Percentiles rank a stretch among this genome's conserved stretches.
Evolutionary conservation across 2,888 invertebrate genomes (phyloP).

Genomic region (Pinctada fucata): DNA sequence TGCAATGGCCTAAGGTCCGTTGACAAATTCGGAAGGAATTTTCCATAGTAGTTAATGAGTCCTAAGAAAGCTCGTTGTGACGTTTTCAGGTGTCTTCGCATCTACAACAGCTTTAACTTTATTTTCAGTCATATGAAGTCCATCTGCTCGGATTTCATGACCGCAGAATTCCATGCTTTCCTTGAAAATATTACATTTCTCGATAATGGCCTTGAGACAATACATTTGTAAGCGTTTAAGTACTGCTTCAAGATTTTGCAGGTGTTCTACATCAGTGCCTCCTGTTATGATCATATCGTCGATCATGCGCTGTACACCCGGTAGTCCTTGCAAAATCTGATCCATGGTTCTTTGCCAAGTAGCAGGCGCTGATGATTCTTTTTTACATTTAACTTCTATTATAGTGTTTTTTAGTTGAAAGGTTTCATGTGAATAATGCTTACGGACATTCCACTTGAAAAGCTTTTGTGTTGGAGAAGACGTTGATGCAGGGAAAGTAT

Average conservation of each 20-base stretch:
- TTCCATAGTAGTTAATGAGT: not conserved
- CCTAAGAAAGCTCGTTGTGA: conserved; percentile 3
- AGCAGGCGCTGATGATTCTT: conserved; percentile 2
- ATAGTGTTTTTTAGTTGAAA: no score
- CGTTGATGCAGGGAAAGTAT: no score
- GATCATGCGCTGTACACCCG: not conserved
- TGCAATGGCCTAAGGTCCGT: not conserved
- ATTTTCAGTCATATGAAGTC: conserved; percentile 31
- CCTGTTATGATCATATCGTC: conserved; percentile 39
- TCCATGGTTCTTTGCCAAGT: conserved; percentile 37
- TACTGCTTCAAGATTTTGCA: conserved; percentile 21
- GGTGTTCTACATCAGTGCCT: conserved; percentile 20
- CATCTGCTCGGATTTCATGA: conserved; percentile 36
- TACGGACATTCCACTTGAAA: no score
- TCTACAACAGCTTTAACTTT: conserved; percentile 35
- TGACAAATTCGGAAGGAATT: no score
- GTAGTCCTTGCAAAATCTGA: conserved; percentile 28
- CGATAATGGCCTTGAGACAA: conserved; percentile 15
- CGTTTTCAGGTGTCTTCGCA: conserved; percentile 20
- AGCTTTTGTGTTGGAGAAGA: no score
- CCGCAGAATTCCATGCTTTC: conserved; percentile 35
- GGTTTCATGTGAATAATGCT: no score
- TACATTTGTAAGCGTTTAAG: conserved; percentile 1
- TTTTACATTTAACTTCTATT: no score
- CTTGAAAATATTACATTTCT: conserved; percentile 31